Evolutionary conservation across 2,888 invertebrate species (phyloP).

Genomic region (Nephrocerus scutellatus): DNA sequence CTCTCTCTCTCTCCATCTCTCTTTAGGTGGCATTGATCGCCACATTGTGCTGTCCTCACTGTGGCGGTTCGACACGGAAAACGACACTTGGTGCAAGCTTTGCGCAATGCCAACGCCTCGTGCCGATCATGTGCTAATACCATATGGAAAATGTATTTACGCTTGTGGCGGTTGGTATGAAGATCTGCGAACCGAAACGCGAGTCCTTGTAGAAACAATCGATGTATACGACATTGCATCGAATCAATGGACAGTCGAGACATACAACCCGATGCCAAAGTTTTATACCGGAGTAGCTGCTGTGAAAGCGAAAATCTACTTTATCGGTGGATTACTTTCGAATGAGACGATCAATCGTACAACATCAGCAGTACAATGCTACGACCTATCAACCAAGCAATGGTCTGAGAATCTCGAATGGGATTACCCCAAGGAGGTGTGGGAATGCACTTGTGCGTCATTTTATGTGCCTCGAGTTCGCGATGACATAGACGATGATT

Average conservation of each 20-base stretch:
- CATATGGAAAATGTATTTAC: constrained; percentile 53
- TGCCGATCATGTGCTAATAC: constrained; percentile 60
- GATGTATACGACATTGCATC: constrained; percentile 57
- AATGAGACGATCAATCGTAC: constrained; percentile 61
- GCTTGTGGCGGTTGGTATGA: constrained; percentile 63
- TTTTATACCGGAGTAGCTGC: constrained; percentile 63
- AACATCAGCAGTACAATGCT: constrained; percentile 60
- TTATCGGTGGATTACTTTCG: constrained; percentile 63
- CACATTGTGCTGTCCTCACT: constrained; percentile 49
- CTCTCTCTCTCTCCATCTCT: not conserved
- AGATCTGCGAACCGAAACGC: constrained; percentile 48
- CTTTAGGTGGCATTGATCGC: constrained; percentile 41
- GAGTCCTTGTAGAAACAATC: constrained; percentile 56
- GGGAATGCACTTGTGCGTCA: constrained; percentile 64
- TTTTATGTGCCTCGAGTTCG: constrained; percentile 57
- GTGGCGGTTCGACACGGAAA: constrained; percentile 51
- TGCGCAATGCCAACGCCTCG: constrained; percentile 55
- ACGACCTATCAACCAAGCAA: constrained; percentile 54
- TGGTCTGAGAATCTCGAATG: constrained; percentile 55
- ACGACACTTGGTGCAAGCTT: constrained; percentile 52
- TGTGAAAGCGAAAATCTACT: constrained; percentile 56
- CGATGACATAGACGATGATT: constrained; percentile 26
- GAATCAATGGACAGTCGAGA: constrained; percentile 56
- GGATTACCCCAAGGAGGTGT: constrained; percentile 60
- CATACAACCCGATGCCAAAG: constrained; percentile 58